Evolutionary conservation across 2,797 vertebrate genomes (phyloP).

Genomic region (Gastrophryne carolinensis): DNA sequence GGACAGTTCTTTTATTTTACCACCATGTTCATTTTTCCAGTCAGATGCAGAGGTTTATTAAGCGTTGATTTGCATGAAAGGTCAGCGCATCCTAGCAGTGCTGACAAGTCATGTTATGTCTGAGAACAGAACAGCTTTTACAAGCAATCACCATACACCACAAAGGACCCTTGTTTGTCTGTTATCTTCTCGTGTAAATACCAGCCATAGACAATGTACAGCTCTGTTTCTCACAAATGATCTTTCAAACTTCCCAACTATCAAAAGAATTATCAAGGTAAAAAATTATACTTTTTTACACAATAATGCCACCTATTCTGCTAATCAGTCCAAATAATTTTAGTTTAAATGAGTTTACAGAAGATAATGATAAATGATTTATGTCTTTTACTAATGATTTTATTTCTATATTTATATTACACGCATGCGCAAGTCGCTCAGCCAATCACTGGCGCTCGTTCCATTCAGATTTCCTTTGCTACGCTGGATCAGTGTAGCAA

Average conservation of each 20-base stretch:
- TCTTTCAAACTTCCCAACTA: slow-evolving; percentile 58
- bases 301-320: slow-evolving; percentile 6
- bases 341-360: neutral
- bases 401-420: too few relatives aligned
- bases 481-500: too few relatives aligned
- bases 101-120: slow-evolving; percentile 61
- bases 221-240: slow-evolving; percentile 60
- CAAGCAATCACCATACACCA: slow-evolving; percentile 52
- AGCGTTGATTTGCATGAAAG: slow-evolving; percentile 52
- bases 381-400: too few relatives aligned
- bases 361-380: neutral
- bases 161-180: slow-evolving; percentile 62
- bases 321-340: neutral
- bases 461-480: too few relatives aligned
- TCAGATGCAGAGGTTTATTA: slow-evolving; percentile 33
- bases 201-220: slow-evolving; percentile 54
- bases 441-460: too few relatives aligned
- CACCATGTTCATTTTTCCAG: neutral
- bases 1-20: slow-evolving; percentile 3
- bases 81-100: slow-evolving; percentile 50
- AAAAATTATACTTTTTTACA: slow-evolving; percentile 42
- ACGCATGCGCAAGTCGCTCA: too few relatives aligned
- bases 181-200: slow-evolving; percentile 57
- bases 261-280: slow-evolving; percentile 52
- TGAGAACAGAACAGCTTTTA: slow-evolving; percentile 56